Evolutionary conservation across 2,888 invertebrate genomes (phyloP).

Genomic region (Choristoneura rosaceana): DNA sequence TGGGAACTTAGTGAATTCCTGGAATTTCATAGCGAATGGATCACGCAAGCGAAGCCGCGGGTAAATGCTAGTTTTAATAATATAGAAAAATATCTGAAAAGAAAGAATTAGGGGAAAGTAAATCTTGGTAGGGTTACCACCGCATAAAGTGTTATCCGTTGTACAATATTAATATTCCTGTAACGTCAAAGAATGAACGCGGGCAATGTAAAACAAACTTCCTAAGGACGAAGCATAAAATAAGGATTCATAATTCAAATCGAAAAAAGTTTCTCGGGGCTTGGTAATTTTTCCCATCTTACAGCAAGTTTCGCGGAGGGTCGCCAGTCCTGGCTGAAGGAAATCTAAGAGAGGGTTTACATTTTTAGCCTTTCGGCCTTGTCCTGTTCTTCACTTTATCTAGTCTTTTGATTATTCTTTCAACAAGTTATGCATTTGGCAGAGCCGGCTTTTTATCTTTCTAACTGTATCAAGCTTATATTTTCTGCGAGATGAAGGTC

Average conservation of each 20-base stretch:
- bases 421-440: conserved; percentile 85
- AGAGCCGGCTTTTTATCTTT: conserved; percentile 45
- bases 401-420: conserved; percentile 85
- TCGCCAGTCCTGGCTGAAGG: conserved; percentile 73
- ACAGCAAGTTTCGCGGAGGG: conserved; percentile 79
- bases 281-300: conserved; percentile 84
- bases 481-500: no score
- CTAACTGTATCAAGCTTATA: no score
- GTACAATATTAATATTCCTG: conserved; percentile 69
- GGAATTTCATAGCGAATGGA: no score
- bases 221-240: conserved; percentile 77
- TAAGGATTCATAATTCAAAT: conserved; percentile 86
- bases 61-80: neutral
- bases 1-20: no score
- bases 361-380: conserved; percentile 84
- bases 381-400: conserved; percentile 83
- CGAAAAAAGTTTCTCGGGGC: conserved; percentile 81
- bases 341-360: conserved; percentile 83
- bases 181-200: conserved; percentile 69
- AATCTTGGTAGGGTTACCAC: conserved; percentile 32
- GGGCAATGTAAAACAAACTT: conserved; percentile 79
- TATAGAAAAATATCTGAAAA: neutral
- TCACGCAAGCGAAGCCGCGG: no score
- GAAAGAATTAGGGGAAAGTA: neutral
- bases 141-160: conserved; percentile 56